Evolutionary conservation across 2,113 vertebrate species (phyloP).

Genomic region (Rhinolophus ferrumequinum): DNA sequence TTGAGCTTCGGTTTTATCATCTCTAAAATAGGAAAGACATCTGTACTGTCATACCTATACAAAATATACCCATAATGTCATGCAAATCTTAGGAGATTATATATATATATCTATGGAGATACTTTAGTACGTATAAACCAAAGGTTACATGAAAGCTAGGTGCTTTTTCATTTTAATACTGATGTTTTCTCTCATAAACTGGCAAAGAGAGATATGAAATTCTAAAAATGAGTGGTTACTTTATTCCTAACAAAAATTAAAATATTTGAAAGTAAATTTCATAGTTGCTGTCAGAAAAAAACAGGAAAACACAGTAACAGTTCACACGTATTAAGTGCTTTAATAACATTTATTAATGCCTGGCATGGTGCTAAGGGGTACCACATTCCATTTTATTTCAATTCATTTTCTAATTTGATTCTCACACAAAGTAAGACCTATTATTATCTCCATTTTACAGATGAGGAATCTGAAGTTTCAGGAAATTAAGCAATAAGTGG

Average conservation of each 20-base stretch:
- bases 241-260: not conserved
- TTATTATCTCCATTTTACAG: not conserved
- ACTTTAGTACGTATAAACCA: not conserved
- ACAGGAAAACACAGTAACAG: not conserved
- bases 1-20: not conserved
- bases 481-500: not conserved
- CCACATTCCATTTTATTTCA: not conserved
- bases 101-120: not conserved
- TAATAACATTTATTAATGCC: not conserved
- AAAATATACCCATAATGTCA: not conserved
- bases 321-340: not conserved
- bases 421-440: not conserved
- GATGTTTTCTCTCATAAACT: not conserved
- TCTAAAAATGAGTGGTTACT: not conserved
- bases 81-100: not conserved
- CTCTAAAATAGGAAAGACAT: not conserved
- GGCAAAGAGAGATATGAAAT: not conserved
- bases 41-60: not conserved
- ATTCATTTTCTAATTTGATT: not conserved
- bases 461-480: not conserved
- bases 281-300: not conserved
- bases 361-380: not conserved
- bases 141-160: not conserved
- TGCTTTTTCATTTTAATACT: slow-evolving; percentile 12
- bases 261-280: not conserved